These are phyloP conservation scores for Xiphorhynchus elegans DNA, from an alignment of 2,113 vertebrate genomes.

Conservation along the genomic window DNA sequence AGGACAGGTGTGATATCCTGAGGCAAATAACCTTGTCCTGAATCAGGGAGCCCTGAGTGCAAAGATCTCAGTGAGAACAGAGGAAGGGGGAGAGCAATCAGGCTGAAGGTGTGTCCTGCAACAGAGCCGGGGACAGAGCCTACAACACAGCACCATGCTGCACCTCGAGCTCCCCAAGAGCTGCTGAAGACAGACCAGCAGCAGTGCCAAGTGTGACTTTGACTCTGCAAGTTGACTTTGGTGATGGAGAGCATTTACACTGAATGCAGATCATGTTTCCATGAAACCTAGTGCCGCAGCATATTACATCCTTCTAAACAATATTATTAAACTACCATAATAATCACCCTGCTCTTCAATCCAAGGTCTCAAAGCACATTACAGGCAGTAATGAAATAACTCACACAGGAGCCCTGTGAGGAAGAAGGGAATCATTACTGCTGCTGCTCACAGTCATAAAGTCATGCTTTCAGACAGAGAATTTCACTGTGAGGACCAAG, in stretches of 20 bases:
- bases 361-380: conserved; percentile 64
- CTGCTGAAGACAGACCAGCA: background rate
- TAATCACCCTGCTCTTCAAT: conserved; percentile 53
- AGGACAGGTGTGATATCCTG: background rate
- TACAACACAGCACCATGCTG: background rate
- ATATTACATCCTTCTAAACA: conserved; percentile 48
- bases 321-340: conserved; percentile 53
- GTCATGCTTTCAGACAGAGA: background rate
- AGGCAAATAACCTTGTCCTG: background rate
- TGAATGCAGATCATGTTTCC: background rate
- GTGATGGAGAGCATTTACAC: conserved; percentile 9
- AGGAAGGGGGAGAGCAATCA: background rate
- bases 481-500: background rate
- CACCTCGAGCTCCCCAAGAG: background rate
- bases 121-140: accelerated
- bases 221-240: conserved; percentile 28
- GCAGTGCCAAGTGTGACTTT: conserved; percentile 11
- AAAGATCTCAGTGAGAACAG: background rate
- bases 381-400: conserved; percentile 55
- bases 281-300: background rate
- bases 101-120: background rate
- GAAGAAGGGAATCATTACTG: conserved; percentile 35
- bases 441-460: conserved; percentile 18
- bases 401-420: conserved; percentile 7
- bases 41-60: background rate